Conservation (phyloP, 2,113 vertebrate genomes). For the Ivindomyrus marchei region DNA sequence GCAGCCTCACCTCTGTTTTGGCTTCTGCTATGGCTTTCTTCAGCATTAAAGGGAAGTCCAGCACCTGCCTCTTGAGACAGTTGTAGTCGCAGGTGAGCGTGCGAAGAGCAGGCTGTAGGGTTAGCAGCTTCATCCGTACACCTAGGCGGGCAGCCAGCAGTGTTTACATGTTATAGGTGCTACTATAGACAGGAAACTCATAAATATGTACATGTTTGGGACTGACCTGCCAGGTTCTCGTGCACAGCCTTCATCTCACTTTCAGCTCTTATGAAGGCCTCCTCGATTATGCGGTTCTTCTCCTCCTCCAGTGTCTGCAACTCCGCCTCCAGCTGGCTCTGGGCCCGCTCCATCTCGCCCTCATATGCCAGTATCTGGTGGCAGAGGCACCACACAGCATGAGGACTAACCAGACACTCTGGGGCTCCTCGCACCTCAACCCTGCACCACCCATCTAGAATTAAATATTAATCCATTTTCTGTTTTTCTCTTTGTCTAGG, state of each 20-base stretch:
- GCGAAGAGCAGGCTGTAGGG: slow-evolving; percentile 82
- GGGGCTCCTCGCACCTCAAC: neutral
- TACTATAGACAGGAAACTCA: neutral
- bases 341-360: slow-evolving; percentile 78
- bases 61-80: slow-evolving; percentile 85
- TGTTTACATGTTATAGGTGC: neutral
- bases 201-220: neutral
- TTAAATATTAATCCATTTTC: neutral
- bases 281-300: slow-evolving; percentile 86
- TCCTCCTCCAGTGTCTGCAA: slow-evolving; percentile 89
- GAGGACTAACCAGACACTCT: neutral
- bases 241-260: slow-evolving; percentile 95
- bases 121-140: slow-evolving; percentile 83
- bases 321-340: slow-evolving; percentile 82
- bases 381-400: neutral
- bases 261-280: slow-evolving; percentile 83
- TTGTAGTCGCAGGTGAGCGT: slow-evolving; percentile 91
- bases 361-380: slow-evolving; percentile 78
- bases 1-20: slow-evolving; percentile 70
- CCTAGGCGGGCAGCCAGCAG: slow-evolving; percentile 52
- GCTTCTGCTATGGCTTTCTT: slow-evolving; percentile 75
- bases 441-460: slow-evolving; percentile 18
- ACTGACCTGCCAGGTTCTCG: slow-evolving; percentile 87
- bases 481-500: neutral
- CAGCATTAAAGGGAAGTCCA: slow-evolving; percentile 83